phyloP scores from a whole-genome alignment of 2,797 vertebrate genomes.

The Mycteria americana region DNA sequence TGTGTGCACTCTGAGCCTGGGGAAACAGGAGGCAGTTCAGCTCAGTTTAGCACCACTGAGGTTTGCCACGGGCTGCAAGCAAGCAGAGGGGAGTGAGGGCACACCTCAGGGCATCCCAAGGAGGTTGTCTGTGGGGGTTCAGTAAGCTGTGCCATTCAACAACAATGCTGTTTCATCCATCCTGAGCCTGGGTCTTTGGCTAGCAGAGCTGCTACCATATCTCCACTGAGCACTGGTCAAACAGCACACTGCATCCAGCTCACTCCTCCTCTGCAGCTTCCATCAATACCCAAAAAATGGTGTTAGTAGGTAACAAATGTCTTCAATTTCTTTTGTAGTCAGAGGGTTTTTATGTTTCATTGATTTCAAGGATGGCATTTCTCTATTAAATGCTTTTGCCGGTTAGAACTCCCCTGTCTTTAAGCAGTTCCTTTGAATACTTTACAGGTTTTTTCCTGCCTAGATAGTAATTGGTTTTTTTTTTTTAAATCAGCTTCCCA shows the following conservation, averaged over 20 bases:
- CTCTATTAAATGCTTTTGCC: neutral
- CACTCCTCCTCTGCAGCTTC: neutral
- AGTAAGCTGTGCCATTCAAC: neutral
- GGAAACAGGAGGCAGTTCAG: neutral
- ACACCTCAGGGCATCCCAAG: neutral
- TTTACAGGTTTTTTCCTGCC: neutral
- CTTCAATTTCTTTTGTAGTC: neutral
- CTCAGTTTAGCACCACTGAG: neutral
- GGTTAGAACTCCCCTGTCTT: neutral
- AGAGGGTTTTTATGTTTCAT: neutral
- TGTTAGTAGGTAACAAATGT: neutral
- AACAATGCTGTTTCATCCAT: accelerated
- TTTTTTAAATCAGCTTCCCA: neutral
- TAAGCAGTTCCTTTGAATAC: neutral
- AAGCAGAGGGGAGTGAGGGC: neutral
- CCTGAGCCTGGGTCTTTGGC: neutral
- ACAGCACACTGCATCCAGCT: neutral
- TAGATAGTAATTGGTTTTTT: neutral
- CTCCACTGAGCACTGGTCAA: neutral
- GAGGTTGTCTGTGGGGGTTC: neutral
- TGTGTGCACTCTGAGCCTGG: neutral
- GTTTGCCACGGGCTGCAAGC: neutral
- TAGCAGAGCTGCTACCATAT: neutral
- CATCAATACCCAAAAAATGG: neutral
- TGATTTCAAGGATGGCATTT: neutral